These are phyloP conservation scores for Anoplius nigerrimus DNA, from an alignment of 2,888 invertebrate species.

Conservation along the genomic window DNA sequence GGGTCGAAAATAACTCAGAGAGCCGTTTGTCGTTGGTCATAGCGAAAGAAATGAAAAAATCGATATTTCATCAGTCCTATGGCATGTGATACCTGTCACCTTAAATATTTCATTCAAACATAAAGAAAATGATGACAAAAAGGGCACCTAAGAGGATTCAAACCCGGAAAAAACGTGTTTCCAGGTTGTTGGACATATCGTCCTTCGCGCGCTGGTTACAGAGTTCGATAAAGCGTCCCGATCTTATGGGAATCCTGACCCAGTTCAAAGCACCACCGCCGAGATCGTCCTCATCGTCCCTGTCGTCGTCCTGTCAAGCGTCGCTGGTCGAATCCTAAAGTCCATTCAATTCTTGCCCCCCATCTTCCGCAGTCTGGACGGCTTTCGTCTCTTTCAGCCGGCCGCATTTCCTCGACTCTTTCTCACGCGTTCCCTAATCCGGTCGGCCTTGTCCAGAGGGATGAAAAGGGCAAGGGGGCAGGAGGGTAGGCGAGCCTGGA, in stretches of 20 bases:
- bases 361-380: constrained; percentile 3
- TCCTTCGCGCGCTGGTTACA: too few species aligned
- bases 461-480: neutral
- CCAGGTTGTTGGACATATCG: too few species aligned
- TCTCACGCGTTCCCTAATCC: constrained; percentile 27
- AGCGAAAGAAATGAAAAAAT: too few species aligned
- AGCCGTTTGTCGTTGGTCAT: too few species aligned
- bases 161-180: too few species aligned
- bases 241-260: constrained; percentile 27
- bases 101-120: too few species aligned
- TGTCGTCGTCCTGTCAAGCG: neutral
- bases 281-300: neutral
- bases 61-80: too few species aligned
- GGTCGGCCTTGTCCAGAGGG: neutral
- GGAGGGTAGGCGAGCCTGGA: constrained; percentile 23
- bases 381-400: constrained; percentile 12
- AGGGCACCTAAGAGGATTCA: too few species aligned
- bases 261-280: constrained; percentile 17
- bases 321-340: constrained; percentile 31
- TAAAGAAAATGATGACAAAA: too few species aligned
- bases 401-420: constrained; percentile 11
- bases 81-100: too few species aligned
- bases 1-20: too few species aligned
- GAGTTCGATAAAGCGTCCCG: too few species aligned
- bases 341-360: constrained; percentile 32